These are phyloP conservation scores for Sinocyclocheilus rhinocerous DNA, from an alignment of 2,113 vertebrate genomes.

Conservation along the genomic window DNA sequence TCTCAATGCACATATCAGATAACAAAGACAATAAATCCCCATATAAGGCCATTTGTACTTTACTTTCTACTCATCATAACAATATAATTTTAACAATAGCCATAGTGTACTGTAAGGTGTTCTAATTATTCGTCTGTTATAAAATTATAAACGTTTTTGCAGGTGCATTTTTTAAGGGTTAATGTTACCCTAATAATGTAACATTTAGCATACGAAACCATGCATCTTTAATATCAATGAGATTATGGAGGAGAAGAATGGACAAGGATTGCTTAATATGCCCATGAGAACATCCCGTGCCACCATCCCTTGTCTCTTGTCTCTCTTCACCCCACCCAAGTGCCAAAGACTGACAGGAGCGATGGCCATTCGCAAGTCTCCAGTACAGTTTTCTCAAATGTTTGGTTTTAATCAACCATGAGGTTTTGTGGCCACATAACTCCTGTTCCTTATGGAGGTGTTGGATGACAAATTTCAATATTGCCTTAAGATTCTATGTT, in stretches of 20 bases:
- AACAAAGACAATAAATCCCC: too few relatives aligned
- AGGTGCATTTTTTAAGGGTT: not conserved
- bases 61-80: too few relatives aligned
- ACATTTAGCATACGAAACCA: not conserved
- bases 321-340: constrained; percentile 60
- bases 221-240: not conserved
- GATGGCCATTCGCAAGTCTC: constrained; percentile 65
- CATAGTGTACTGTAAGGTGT: too few relatives aligned
- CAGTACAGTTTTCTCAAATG: not conserved
- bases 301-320: constrained; percentile 47
- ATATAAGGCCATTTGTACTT: too few relatives aligned
- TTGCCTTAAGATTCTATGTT: too few relatives aligned
- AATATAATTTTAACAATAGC: too few relatives aligned
- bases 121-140: too few relatives aligned
- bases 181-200: not conserved
- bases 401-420: too few relatives aligned
- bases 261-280: constrained; percentile 8
- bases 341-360: constrained; percentile 75
- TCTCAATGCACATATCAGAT: too few relatives aligned
- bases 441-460: too few relatives aligned
- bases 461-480: too few relatives aligned
- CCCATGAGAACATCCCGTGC: constrained; percentile 41
- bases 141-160: not conserved
- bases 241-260: not conserved
- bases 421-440: too few relatives aligned